phyloP scores from a whole-genome alignment of 2,797 vertebrate genomes.

The Peromyscus melanophrys region DNA sequence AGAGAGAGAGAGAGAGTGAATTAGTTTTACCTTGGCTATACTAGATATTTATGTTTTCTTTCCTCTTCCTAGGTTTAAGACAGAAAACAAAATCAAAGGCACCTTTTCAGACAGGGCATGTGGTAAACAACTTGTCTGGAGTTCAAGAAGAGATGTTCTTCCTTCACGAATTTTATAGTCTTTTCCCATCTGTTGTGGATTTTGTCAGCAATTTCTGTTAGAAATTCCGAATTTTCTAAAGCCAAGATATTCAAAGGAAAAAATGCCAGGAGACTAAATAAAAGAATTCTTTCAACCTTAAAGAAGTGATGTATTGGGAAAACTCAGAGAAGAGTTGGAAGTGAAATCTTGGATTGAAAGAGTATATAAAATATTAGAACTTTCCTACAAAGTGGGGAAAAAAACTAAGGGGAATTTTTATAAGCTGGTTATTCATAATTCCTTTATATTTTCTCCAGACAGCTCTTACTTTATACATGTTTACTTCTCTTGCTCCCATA shows the following conservation, averaged over 20 bases:
- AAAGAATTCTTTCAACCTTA: conserved; percentile 56
- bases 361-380: conserved; percentile 4
- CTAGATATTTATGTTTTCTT: conserved; percentile 13
- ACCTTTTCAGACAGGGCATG: not conserved
- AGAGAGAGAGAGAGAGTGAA: not conserved
- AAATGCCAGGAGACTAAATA: conserved; percentile 47
- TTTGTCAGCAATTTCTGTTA: conserved; percentile 68
- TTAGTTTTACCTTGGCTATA: conserved; percentile 21
- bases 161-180: conserved; percentile 65
- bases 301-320: conserved; percentile 48
- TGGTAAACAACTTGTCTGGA: not conserved
- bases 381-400: not conserved
- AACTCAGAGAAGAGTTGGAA: conserved; percentile 55
- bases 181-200: conserved; percentile 69
- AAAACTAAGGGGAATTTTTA: not conserved
- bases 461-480: not conserved
- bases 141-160: conserved; percentile 43
- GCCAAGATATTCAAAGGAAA: conserved; percentile 64
- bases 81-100: conserved; percentile 7
- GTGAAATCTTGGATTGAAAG: conserved; percentile 38
- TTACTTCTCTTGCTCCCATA: not conserved
- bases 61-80: conserved; percentile 35
- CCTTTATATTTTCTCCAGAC: not conserved
- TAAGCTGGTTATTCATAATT: not conserved
- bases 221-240: conserved; percentile 67